phyloP scores from a whole-genome alignment of 1,140 invertebrate species.

The Nasonia longicornis region DNA sequence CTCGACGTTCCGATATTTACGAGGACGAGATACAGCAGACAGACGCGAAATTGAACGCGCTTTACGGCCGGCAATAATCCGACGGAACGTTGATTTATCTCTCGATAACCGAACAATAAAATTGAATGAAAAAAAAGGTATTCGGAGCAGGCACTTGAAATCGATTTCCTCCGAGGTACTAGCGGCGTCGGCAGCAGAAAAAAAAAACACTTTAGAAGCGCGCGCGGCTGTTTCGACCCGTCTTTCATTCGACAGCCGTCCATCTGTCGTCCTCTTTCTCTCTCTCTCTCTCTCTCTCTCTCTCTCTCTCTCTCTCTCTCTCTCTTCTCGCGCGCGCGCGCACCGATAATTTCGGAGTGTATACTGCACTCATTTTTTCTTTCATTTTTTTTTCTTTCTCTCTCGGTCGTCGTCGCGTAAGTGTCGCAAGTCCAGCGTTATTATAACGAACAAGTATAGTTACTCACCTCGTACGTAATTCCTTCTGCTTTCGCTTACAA shows the following conservation, averaged over 20 bases:
- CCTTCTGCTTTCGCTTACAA: conserved; percentile 79
- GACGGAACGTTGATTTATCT: neutral
- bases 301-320: neutral
- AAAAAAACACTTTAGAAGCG: neutral
- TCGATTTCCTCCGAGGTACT: neutral
- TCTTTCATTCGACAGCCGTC: conserved; percentile 27
- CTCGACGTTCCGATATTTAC: neutral
- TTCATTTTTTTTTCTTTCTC: neutral
- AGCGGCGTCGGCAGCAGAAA: neutral
- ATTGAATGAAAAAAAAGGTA: neutral
- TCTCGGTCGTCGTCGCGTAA: neutral
- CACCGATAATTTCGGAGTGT: conserved; percentile 3
- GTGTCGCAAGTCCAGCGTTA: conserved; percentile 21
- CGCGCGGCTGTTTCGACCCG: conserved; percentile 33
- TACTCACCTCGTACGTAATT: conserved; percentile 65
- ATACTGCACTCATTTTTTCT: neutral
- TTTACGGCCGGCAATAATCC: too few species aligned
- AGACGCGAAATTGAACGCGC: too few species aligned
- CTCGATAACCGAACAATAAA: neutral
- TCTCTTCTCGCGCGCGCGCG: neutral
- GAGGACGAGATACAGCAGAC: neutral
- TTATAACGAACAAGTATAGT: neutral
- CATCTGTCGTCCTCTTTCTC: conserved; percentile 18
- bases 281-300: too few species aligned
- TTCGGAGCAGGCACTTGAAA: neutral